Conservation (phyloP, 2,888 invertebrate genomes). For the Papilio elwesi region DNA sequence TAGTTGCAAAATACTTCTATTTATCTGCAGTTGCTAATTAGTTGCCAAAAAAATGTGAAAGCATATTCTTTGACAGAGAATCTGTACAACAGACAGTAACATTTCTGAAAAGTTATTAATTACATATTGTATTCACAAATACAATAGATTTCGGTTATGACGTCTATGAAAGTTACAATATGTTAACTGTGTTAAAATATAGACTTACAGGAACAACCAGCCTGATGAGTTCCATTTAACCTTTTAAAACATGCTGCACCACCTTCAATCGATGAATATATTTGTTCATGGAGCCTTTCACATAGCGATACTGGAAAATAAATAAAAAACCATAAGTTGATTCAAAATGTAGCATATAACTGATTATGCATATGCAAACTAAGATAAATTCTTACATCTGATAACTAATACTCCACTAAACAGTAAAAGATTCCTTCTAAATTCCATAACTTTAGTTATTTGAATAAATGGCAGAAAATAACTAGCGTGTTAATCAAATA, state of each 20-base stretch:
- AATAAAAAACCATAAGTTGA: slow-evolving; percentile 32
- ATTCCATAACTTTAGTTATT: slow-evolving; percentile 13
- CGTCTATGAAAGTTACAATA: not conserved
- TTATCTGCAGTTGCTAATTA: too few relatives aligned
- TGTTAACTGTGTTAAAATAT: not conserved
- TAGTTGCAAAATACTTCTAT: too few relatives aligned
- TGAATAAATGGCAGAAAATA: not conserved
- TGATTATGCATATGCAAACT: not conserved
- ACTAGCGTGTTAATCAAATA: not conserved
- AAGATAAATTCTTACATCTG: slow-evolving; percentile 16
- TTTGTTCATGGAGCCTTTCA: slow-evolving; percentile 90
- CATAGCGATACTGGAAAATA: slow-evolving; percentile 68
- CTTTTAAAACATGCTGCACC: slow-evolving; percentile 93
- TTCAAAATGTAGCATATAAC: slow-evolving; percentile 36
- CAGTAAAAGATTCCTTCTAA: slow-evolving; percentile 7
- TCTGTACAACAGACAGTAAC: not conserved
- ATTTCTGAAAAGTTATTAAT: not conserved
- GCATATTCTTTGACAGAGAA: too few relatives aligned
- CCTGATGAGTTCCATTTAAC: slow-evolving; percentile 97
- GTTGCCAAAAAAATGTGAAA: too few relatives aligned
- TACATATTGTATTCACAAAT: too few relatives aligned
- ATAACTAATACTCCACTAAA: slow-evolving; percentile 15
- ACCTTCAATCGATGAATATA: slow-evolving; percentile 90
- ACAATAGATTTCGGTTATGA: too few relatives aligned
- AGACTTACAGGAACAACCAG: slow-evolving; percentile 95